Base-by-base conservation (phyloP, 2,888 invertebrate species). In the Phasia obesa region DNA sequence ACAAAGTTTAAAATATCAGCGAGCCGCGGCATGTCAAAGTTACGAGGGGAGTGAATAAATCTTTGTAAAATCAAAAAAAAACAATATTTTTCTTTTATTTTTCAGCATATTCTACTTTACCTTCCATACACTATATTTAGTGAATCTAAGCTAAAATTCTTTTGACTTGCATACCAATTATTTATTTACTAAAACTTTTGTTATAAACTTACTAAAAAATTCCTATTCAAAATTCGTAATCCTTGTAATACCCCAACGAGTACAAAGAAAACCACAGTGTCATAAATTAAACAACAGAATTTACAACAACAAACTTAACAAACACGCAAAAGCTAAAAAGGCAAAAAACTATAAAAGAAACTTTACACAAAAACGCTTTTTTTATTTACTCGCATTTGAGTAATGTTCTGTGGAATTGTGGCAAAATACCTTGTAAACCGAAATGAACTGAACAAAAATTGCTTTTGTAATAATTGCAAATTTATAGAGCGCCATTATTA, bases 221-320 rank as follows among this genome's bases (percentile, higher is more conserved):
- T 7, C n/a, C 47, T 4, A 17, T n/a, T 9, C 38, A 38, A 59
- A 21, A 23, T 6, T 17, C 25, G 11, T 62, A 59, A 42, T 11
- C 44, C 44, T 9, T 0, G 9, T 17, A 11, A 15, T 15, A 21
- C 5, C n/a, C n/a, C n/a, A n/a, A 35, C 17, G 25, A 25, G 3
- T 19, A 44, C 31, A 31, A 57, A 47, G 44, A 38, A 55, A 64
- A 23, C 74, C 53, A 35, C 21, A 64, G 31, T 65, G 47, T 75
- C 65, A 65, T 75, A 55, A 65, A 75, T 75, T 57, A 65, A 75
- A 25, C 57, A 75, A 21, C 21, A 77, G 23, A 47, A 70, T 35
- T 47, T 53, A 17, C 21, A 67, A 23, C 25, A 15, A 60, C n/a
- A n/a, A n/a, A 35, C 21, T 53, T 49, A 44, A 15, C 57, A 4